Evolutionary conservation across 2,888 invertebrate genomes (phyloP).

Genomic region (Oscheius sp.): DNA sequence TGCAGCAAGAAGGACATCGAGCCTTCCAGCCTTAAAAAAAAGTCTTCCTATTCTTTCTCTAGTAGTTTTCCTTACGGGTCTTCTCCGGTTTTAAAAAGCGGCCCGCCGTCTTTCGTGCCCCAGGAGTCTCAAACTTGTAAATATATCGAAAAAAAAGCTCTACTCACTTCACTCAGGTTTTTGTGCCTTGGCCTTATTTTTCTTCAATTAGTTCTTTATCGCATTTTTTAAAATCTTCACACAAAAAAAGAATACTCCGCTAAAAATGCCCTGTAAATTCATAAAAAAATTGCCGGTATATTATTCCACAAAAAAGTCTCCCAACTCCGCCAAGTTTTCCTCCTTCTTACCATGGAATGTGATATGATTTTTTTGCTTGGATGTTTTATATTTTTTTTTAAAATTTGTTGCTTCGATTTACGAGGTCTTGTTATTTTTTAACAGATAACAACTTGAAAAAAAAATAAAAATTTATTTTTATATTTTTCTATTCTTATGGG

Average conservation of each 20-base stretch:
- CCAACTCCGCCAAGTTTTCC: not conserved
- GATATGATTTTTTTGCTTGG: not conserved
- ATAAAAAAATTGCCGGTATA: not conserved
- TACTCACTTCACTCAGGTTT: conserved; percentile 21
- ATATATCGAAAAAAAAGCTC: not conserved
- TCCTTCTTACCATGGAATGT: not conserved
- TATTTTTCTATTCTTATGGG: not conserved
- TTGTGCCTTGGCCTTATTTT: conserved; percentile 9
- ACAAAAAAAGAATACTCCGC: not conserved
- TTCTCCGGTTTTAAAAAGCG: conserved; percentile 4
- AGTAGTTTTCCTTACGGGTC: conserved; percentile 12
- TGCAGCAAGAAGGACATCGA: conserved; percentile 33
- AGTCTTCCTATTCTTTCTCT: not conserved
- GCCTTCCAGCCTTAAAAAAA: conserved; percentile 7
- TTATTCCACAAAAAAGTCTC: too few species aligned
- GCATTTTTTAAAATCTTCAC: not conserved
- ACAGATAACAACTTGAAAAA: not conserved
- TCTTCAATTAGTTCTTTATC: not conserved
- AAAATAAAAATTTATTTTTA: conserved; percentile 5
- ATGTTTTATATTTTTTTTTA: not conserved
- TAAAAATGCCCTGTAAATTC: not conserved
- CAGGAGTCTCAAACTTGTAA: not conserved
- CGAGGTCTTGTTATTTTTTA: conserved; percentile 1
- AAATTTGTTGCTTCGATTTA: conserved; percentile 14
- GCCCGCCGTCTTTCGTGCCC: conserved; percentile 1